Conservation (phyloP, 1,140 invertebrate genomes). For the Danaus plexippus region DNA sequence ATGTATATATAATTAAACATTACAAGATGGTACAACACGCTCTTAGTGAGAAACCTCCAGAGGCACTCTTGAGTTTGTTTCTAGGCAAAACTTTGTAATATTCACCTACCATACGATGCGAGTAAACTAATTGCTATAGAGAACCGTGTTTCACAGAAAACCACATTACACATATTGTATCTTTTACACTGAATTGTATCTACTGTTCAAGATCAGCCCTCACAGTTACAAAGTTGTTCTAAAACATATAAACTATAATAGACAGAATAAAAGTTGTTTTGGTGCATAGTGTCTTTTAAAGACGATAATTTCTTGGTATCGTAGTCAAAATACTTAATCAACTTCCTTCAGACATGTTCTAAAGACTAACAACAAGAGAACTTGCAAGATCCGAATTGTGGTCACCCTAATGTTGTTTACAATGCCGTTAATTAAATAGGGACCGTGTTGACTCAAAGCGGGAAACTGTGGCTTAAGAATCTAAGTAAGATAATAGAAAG, state of each 20-base stretch:
- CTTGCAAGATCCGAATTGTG: conserved; percentile 18
- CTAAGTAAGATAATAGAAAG: conserved; percentile 2
- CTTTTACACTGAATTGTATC: too few relatives aligned
- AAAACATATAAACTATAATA: too few relatives aligned
- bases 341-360: not conserved
- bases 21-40: conserved; percentile 11
- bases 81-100: conserved; percentile 19
- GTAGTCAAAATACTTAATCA: too few relatives aligned
- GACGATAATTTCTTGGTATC: too few relatives aligned
- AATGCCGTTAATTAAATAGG: conserved; percentile 39
- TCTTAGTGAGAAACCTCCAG: conserved; percentile 9
- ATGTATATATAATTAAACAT: conserved; percentile 11
- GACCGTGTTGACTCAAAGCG: conserved; percentile 19
- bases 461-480: conserved; percentile 9
- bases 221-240: too few relatives aligned
- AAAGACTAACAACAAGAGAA: conserved; percentile 9
- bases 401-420: conserved; percentile 41
- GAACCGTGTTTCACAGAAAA: conserved; percentile 10
- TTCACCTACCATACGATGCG: conserved; percentile 10
- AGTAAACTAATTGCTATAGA: conserved; percentile 20
- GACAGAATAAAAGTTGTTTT: too few relatives aligned
- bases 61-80: conserved; percentile 22
- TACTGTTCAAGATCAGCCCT: too few relatives aligned
- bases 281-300: too few relatives aligned
- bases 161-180: not conserved